phyloP scores from a whole-genome alignment of 2,113 vertebrate genomes.

The Ailuropoda melanoleuca region DNA sequence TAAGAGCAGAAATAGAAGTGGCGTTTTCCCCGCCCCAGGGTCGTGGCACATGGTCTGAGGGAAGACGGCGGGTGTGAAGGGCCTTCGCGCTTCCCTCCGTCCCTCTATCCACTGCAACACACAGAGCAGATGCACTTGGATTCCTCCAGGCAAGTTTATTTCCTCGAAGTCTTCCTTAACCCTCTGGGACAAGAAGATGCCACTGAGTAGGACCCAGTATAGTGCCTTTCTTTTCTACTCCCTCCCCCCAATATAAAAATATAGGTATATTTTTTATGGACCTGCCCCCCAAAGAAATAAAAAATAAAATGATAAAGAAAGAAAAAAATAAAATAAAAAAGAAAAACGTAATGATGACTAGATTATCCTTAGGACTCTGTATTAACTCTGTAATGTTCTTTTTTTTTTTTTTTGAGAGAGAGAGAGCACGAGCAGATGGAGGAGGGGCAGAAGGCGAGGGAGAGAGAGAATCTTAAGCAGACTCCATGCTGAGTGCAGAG shows the following conservation, averaged over 20 bases:
- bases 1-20: constrained; percentile 90
- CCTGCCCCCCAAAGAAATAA: background rate
- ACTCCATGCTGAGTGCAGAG: too few relatives aligned
- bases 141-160: constrained; percentile 80
- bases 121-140: constrained; percentile 72
- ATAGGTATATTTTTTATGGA: constrained; percentile 67
- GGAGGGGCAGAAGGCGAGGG: background rate
- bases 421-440: background rate
- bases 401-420: background rate
- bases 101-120: constrained; percentile 68
- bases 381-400: constrained; percentile 86
- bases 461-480: background rate
- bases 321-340: constrained; percentile 21
- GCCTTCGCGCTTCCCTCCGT: constrained; percentile 60
- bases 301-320: background rate
- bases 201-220: constrained; percentile 68
- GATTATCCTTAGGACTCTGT: constrained; percentile 89
- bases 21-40: constrained; percentile 57
- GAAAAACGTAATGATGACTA: constrained; percentile 88
- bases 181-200: constrained; percentile 74
- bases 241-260: constrained; percentile 72
- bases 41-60: constrained; percentile 75
- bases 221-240: constrained; percentile 67
- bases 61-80: constrained; percentile 74
- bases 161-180: constrained; percentile 76